Evolutionary conservation across 1,140 invertebrate genomes (phyloP).

Genomic region (Lepidurus couesii): DNA sequence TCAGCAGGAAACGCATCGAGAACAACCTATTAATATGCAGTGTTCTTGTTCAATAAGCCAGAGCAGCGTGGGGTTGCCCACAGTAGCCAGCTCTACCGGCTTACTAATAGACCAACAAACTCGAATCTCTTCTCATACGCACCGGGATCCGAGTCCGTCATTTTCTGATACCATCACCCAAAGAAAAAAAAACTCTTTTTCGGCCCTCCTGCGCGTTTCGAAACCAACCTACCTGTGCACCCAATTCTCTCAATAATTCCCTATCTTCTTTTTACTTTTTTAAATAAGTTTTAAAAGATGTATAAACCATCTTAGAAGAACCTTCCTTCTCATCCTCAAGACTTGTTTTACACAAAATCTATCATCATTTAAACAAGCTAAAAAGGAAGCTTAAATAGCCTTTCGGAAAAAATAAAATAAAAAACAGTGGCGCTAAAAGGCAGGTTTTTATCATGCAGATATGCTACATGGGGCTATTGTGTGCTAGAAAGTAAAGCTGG

Average conservation of each 20-base stretch:
- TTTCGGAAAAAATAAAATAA: too few species aligned
- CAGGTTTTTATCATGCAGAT: too few species aligned
- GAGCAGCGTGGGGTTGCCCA: conserved; percentile 20
- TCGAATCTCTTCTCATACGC: conserved; percentile 4
- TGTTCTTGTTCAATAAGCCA: conserved; percentile 4
- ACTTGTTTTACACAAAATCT: too few species aligned
- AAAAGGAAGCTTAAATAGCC: too few species aligned
- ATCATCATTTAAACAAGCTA: too few species aligned
- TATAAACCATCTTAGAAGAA: neutral
- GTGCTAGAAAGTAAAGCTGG: too few species aligned
- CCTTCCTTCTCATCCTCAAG: neutral
- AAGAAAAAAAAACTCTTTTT: neutral
- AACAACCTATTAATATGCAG: conserved; percentile 4
- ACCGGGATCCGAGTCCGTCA: conserved; percentile 12
- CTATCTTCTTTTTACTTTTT: neutral
- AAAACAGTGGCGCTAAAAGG: too few species aligned
- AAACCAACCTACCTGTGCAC: neutral
- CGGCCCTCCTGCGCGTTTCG: neutral
- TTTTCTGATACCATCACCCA: conserved; percentile 15
- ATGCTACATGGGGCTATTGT: too few species aligned
- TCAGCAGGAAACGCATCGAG: neutral
- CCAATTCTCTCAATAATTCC: conserved; percentile 7
- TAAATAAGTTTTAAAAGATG: conserved; percentile 10
- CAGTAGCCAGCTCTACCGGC: conserved; percentile 5
- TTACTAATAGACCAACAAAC: conserved; percentile 22